A percentile compares a stretch with the other conserved stretches of the same genome.
phyloP scores from a whole-genome alignment of 1,140 invertebrate species.

The Phenacoccus solenopsis region DNA sequence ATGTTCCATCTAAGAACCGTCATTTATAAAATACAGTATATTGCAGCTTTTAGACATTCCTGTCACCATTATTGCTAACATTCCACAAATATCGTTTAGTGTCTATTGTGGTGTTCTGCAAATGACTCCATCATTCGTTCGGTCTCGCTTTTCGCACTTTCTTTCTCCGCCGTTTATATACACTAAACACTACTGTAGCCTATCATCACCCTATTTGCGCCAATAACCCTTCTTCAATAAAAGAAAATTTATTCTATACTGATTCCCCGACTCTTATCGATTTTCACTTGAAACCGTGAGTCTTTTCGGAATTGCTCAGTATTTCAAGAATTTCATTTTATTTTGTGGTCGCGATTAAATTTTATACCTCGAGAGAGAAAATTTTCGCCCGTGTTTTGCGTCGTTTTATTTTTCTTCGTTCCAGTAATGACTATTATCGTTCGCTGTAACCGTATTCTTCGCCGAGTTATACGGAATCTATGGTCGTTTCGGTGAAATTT shows the following conservation, averaged over 20 bases:
- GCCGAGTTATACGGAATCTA: too few relatives aligned
- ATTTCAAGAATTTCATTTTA: constrained; percentile 17
- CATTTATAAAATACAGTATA: constrained; percentile 18
- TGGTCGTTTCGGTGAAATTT: too few relatives aligned
- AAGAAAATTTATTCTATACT: constrained; percentile 16
- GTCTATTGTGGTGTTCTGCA: constrained; percentile 11
- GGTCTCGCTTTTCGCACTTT: background rate
- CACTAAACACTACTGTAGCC: constrained; percentile 11
- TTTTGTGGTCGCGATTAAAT: constrained; percentile 9
- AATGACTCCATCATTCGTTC: background rate
- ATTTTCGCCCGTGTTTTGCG: too few relatives aligned
- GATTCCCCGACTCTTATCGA: constrained; percentile 7
- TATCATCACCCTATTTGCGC: constrained; percentile 7
- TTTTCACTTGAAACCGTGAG: constrained; percentile 10
- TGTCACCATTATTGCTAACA: constrained; percentile 15
- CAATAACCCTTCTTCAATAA: constrained; percentile 13
- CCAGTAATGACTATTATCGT: too few relatives aligned
- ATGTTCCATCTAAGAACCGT: constrained; percentile 15
- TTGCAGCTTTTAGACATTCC: constrained; percentile 17
- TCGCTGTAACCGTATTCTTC: too few relatives aligned
- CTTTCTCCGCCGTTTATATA: background rate
- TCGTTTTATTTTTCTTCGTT: background rate
- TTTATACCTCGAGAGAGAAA: background rate
- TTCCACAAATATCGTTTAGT: constrained; percentile 16
- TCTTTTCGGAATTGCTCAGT: constrained; percentile 7